Evolutionary conservation across 2,797 vertebrate species (phyloP).

Genomic region (Onychomys torridus): DNA sequence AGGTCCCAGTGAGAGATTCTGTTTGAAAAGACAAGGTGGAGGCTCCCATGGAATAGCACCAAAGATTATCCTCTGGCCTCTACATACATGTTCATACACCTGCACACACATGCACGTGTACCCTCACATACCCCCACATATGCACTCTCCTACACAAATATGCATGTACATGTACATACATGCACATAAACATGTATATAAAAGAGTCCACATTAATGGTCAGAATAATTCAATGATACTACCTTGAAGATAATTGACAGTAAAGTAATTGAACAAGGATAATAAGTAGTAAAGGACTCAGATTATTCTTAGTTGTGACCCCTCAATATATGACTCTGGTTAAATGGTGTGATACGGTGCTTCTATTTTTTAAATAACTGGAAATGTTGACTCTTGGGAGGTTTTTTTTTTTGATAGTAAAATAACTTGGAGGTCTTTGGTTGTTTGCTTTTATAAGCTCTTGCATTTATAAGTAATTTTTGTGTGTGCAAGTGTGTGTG

Average conservation of each 20-base stretch:
- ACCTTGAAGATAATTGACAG: constrained; percentile 1
- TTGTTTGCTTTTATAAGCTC: neutral
- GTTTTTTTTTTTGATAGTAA: constrained; percentile 33
- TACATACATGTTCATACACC: neutral
- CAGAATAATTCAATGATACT: constrained; percentile 39
- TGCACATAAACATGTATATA: neutral
- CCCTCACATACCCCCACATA: neutral
- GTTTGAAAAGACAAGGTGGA: neutral
- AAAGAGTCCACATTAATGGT: neutral
- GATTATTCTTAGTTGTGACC: neutral
- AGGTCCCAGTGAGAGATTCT: neutral
- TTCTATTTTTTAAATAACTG: constrained; percentile 31
- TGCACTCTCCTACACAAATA: neutral
- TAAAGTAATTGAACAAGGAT: neutral
- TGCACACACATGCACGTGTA: neutral
- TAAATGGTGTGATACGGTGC: neutral
- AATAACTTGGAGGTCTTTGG: neutral
- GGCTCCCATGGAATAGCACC: neutral
- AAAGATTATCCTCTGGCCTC: neutral
- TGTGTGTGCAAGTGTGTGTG: neutral
- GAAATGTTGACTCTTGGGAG: neutral
- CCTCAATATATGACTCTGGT: neutral
- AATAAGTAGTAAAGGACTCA: constrained; percentile 37
- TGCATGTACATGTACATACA: neutral
- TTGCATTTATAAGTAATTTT: neutral